phyloP scores from a whole-genome alignment of 2,113 vertebrate species.

The Miniopterus natalensis region DNA sequence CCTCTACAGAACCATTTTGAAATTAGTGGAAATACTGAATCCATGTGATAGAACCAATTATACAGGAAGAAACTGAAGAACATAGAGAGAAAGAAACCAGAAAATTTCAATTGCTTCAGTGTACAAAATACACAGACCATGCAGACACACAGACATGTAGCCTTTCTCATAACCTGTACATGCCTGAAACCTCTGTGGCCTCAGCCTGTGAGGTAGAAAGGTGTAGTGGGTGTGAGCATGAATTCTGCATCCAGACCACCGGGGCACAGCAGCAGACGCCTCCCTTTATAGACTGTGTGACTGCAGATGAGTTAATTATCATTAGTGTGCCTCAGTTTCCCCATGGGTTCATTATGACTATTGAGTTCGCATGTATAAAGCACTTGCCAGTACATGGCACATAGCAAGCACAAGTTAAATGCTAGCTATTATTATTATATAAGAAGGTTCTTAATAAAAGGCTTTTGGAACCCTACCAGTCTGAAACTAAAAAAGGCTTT shows the following conservation, averaged over 20 bases:
- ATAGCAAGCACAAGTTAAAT: neutral
- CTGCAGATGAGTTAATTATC: neutral
- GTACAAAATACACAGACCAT: neutral
- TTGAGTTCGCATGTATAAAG: neutral
- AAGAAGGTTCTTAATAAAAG: conserved; percentile 59
- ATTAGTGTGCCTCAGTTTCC: conserved; percentile 43
- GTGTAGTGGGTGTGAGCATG: neutral
- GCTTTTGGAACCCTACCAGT: conserved; percentile 34
- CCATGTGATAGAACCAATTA: neutral
- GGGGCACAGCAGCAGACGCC: neutral
- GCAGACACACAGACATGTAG: neutral
- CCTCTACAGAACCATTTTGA: neutral
- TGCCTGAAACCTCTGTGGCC: neutral
- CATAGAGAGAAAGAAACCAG: neutral
- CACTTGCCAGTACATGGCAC: neutral
- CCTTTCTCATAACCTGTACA: neutral
- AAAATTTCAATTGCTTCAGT: neutral
- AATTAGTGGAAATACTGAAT: neutral
- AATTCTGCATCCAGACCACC: neutral
- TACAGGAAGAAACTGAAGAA: conserved; percentile 46
- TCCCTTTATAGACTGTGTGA: neutral
- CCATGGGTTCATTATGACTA: neutral
- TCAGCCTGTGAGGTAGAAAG: neutral
- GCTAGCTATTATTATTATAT: conserved; percentile 52
- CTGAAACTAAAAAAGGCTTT: conserved; percentile 42